Evolutionary conservation across 2,888 invertebrate genomes (phyloP), one percentile per base, ranked within the genome.

Genomic region (Shargacucullia verbasci): DNA sequence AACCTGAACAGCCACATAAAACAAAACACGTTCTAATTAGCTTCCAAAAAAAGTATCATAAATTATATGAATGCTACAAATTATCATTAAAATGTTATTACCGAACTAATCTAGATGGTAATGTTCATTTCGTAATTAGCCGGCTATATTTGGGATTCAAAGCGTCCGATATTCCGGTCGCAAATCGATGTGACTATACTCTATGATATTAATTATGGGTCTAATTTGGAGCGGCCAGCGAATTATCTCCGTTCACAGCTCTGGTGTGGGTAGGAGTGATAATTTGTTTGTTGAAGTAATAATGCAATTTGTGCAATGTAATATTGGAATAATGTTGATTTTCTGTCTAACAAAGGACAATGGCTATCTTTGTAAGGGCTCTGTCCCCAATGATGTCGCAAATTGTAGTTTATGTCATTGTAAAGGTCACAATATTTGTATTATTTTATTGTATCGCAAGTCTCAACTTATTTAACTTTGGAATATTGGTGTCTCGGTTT

Each of bases 61-160:
- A 20, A 33, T 4, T 11, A 11, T 5, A 53, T 34, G 9, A 25
- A 38, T 15, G 11, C 25, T 38, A 2, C 4, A 29, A 39, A 53
- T 53, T 40, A 37, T 13, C 48, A 53, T 50, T 13, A 48, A 53
- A 61, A 41, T 37, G 10, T 39, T 25, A 54, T 68, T 38, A 40
- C 20, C 9, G 20, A 9, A 6, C 50, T 67, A 63, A 69, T 71
- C 58, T 46, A 52, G 25, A 34, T 10, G 25, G 35, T 50, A 57
- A 61, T 72, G 63, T 67, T 57, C 57, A 59, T 62, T 60, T 59
- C 54, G 63, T 76, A 76, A 82, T 78, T 70, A 75, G 52, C 41
- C 49, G 25, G 39, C 52, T 48, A 76, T 78, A 80, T 80, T 80
- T 73, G 75, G 66, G 63, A 71, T 74, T 70, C 70, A 73, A 76